Conservation (phyloP, 2,888 invertebrate genomes). For the Stenolophus ochropezus region DNA sequence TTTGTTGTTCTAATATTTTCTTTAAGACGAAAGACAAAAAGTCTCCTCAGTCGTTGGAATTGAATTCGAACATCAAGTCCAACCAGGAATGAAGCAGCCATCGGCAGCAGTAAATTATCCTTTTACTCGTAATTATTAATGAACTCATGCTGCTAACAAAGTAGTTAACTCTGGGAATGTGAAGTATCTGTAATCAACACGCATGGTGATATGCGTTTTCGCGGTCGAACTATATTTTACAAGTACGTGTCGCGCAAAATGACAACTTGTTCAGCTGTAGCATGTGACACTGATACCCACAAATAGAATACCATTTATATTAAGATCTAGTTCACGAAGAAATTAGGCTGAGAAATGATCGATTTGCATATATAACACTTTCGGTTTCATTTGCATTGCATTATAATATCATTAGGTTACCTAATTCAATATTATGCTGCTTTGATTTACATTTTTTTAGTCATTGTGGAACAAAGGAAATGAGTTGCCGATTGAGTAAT, state of each 20-base stretch:
- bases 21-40: too few relatives aligned
- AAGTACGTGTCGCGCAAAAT: neutral
- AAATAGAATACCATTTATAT: conserved; percentile 22
- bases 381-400: conserved; percentile 36
- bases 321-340: conserved; percentile 38
- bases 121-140: neutral
- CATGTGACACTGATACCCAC: conserved; percentile 9
- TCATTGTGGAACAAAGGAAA: neutral
- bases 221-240: neutral
- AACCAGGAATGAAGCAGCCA: too few relatives aligned
- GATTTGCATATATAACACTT: conserved; percentile 50
- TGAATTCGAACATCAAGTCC: too few relatives aligned
- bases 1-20: too few relatives aligned
- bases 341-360: conserved; percentile 29
- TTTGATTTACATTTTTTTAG: conserved; percentile 6
- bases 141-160: neutral
- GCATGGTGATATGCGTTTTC: neutral
- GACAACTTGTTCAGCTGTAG: neutral
- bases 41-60: too few relatives aligned
- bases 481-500: neutral
- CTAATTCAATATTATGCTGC: conserved; percentile 2
- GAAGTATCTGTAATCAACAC: neutral
- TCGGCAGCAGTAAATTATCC: too few relatives aligned
- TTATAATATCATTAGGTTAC: neutral
- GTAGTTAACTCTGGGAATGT: neutral